Base-by-base conservation (phyloP, 2,888 invertebrate species). In the Graphium colonna region DNA sequence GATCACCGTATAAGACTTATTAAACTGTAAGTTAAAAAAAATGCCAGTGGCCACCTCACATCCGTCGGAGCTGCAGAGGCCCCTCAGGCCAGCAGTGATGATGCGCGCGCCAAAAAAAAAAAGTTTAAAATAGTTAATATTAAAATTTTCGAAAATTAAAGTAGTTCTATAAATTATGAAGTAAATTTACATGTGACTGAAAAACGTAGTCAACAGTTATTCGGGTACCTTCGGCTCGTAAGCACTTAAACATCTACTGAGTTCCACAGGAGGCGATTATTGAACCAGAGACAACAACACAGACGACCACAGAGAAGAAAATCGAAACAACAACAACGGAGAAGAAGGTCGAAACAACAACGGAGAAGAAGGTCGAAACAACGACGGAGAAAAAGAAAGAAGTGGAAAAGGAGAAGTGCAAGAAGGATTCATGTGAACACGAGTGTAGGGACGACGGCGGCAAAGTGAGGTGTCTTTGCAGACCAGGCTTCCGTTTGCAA, bases 401-500 rank as follows among this genome's bases (percentile, higher is more conserved):
- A 40, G 67, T 65, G 47, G 62, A 65, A 4, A 71, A 66, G 55
- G 74, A 75, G 51, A 74, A 62, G 42, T 87, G 88, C 60, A 71
- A 70, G 56, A 69, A 66, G 40, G 73, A 74, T 33, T 78, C 83
- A 5, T 89, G 88, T 61, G 72, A 77, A 10, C 88, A 89, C 21
- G 59, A 71, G 33, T 89, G 88, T 62, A 67, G 73, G 4, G 86
- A 83, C 36, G 73, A 73, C 0, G 71, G 60, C 4, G 88, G 84
- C 0, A 57, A 56, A 1, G 63, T 85, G 8, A 62, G 56, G 18
- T 89, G 88, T 57, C 66, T 64, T 16, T 89, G 88, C 54, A 68
- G 63, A 0, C 71, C 77, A 18, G 88, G 88, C 0, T 88, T 64
- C 63, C 65, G 80, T 54, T 69, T 86, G 26, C 78, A 81, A 28